Evolutionary conservation across 2,888 invertebrate genomes (phyloP).

Genomic region (Tortricodes alternella): DNA sequence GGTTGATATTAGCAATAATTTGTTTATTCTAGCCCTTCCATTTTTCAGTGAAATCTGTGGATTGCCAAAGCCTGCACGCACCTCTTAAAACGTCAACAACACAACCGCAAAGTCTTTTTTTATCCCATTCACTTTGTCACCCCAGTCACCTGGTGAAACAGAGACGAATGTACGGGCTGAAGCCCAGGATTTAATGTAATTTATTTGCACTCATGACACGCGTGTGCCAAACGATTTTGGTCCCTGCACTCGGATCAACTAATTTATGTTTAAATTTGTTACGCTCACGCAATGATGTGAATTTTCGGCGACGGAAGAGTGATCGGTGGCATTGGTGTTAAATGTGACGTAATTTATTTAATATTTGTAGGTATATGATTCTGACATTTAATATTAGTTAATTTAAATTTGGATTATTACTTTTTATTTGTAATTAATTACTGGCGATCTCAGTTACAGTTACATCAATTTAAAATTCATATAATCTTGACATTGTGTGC

Average conservation of each 20-base stretch:
- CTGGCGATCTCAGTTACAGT: no score
- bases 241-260: slow-evolving; percentile 40
- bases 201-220: slow-evolving; percentile 69
- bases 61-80: no score
- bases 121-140: slow-evolving; percentile 34
- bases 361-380: no score
- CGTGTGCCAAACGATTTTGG: slow-evolving; percentile 68
- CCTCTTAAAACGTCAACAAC: background rate
- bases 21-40: no score
- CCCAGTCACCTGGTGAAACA: slow-evolving; percentile 44
- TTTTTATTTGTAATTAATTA: no score
- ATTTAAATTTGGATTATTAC: no score
- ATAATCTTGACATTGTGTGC: no score
- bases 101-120: slow-evolving; percentile 11
- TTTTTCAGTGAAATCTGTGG: no score
- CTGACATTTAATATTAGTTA: no score
- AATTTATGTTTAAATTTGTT: slow-evolving; percentile 27
- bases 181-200: slow-evolving; percentile 68
- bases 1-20: no score
- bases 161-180: slow-evolving; percentile 65
- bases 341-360: background rate
- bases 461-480: no score
- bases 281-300: slow-evolving; percentile 25
- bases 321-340: background rate
- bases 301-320: slow-evolving; percentile 3